Evolutionary conservation across 2,888 invertebrate genomes (phyloP).

Genomic region (Macaria liturata): DNA sequence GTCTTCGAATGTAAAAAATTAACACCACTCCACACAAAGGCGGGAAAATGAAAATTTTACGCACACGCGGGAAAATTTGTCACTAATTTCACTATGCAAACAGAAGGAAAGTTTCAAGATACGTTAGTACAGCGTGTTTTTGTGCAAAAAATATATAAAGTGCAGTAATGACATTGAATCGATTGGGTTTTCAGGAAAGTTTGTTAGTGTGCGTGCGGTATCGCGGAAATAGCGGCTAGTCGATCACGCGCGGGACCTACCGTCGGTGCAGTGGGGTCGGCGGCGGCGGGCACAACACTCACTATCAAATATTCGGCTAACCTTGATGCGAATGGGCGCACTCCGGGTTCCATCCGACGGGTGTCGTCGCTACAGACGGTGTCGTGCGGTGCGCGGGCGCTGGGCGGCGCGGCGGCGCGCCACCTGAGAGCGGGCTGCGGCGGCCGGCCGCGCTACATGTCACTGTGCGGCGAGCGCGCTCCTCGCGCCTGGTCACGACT

Average conservation of each 20-base stretch:
- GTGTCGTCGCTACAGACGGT: conserved; percentile 74
- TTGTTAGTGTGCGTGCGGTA: conserved; percentile 36
- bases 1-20: not conserved
- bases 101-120: too few relatives aligned
- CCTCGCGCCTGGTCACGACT: conserved; percentile 81
- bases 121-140: too few relatives aligned
- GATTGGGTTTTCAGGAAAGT: conserved; percentile 29
- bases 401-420: conserved; percentile 62
- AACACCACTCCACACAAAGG: not conserved
- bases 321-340: conserved; percentile 83
- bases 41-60: conserved; percentile 11
- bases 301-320: conserved; percentile 80
- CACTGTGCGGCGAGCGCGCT: conserved; percentile 80
- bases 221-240: conserved; percentile 55
- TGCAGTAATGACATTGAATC: conserved; percentile 11
- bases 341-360: conserved; percentile 82
- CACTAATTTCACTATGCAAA: too few relatives aligned
- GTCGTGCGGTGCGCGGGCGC: conserved; percentile 67
- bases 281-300: conserved; percentile 67
- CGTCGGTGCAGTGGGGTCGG: conserved; percentile 55
- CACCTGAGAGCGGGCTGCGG: conserved; percentile 75
- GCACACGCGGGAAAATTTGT: conserved; percentile 4
- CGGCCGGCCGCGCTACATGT: conserved; percentile 79
- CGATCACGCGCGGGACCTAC: conserved; percentile 69
- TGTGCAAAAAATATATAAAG: not conserved